Base-by-base conservation (phyloP, 2,797 vertebrate species). In the Catharus ustulatus region DNA sequence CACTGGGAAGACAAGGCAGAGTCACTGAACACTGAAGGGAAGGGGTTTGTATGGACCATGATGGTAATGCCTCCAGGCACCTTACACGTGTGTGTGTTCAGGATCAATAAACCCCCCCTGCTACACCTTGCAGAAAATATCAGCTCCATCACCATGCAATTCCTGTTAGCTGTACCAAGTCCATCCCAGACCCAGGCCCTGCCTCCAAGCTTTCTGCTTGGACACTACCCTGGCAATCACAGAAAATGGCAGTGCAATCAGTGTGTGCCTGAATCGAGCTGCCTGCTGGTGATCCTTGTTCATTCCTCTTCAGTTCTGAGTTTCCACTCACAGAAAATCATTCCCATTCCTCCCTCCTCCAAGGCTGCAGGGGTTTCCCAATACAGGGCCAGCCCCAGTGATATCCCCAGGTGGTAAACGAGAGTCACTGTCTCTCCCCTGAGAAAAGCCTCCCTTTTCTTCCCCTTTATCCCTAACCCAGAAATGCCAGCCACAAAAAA, bases 111-210 rank as follows among this genome's bases (percentile, higher is more conserved):
- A 36, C 0, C 0, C 8, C 38, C 9, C 1, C 20, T 15, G 13
- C 34, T 67, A 74, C 38, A 48, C 29, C 38, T 66, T 64, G 27
- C 29, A 61, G 62, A 58, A 89, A 74, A 49, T 22, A 69, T 26
- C 15, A 34, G 23, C 21, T 71, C 15, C 42, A 80, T 38, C 32
- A 59, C 52, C 30, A 34, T 15, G 30, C n/a, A 75, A 61, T 45
- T 73, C 30, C 10, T 15, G 0, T 43, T 30, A 78, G 13, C 36
- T 86, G 29, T 59, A 59, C 17, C 0, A 0, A 30, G 27, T 78
- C 55, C 48, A 59, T 23, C n/a, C 55, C 59, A 72, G 58, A 52
- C 21, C 24, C 8, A 36, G 34, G 26, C 27, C 52, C 34, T 77
- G 15, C 10, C 30, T 81, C 36, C 51, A 75, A 94, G 30, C 12